A percentile compares a stretch with the other conserved stretches of the same genome.
Evolutionary conservation across 2,797 vertebrate species (phyloP).

Genomic region (Parauchenoglanis punctatus): DNA sequence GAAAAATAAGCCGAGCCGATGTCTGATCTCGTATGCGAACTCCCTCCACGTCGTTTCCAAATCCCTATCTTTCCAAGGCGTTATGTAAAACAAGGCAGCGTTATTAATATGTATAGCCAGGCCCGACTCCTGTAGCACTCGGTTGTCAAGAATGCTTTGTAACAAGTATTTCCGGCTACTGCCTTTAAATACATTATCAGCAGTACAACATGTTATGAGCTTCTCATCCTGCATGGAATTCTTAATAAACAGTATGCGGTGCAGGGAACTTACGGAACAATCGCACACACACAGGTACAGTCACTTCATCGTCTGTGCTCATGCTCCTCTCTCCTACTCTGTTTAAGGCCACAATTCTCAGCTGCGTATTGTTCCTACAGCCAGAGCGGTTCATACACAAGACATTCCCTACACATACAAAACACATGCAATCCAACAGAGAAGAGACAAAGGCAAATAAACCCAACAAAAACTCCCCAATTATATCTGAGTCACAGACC

Average conservation of each 20-base stretch:
- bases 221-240: slow-evolving; percentile 56
- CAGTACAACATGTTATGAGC: slow-evolving; percentile 51
- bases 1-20: slow-evolving; percentile 65
- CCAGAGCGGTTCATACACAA: not conserved
- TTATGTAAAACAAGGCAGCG: slow-evolving; percentile 70
- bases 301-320: slow-evolving; percentile 46
- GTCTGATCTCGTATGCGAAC: slow-evolving; percentile 72
- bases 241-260: slow-evolving; percentile 53
- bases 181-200: slow-evolving; percentile 54
- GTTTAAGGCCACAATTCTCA: slow-evolving; percentile 47
- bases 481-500: slow-evolving; percentile 53
- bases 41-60: slow-evolving; percentile 68
- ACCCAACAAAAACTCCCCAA: slow-evolving; percentile 63
- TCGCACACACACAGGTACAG: slow-evolving; percentile 1
- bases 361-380: not conserved
- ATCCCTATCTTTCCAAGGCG: slow-evolving; percentile 59
- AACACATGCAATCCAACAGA: slow-evolving; percentile 6
- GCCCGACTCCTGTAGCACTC: slow-evolving; percentile 59
- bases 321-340: not conserved
- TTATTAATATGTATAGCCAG: slow-evolving; percentile 73
- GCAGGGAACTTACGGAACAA: slow-evolving; percentile 15
- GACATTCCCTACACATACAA: slow-evolving; percentile 15
- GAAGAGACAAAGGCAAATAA: slow-evolving; percentile 59
- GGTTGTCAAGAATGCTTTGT: slow-evolving; percentile 66
- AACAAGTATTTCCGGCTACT: slow-evolving; percentile 59